Evolutionary conservation across 2,888 invertebrate species (phyloP), one percentile per base, ranked within the genome.

Genomic region (Panzeria rudis): DNA sequence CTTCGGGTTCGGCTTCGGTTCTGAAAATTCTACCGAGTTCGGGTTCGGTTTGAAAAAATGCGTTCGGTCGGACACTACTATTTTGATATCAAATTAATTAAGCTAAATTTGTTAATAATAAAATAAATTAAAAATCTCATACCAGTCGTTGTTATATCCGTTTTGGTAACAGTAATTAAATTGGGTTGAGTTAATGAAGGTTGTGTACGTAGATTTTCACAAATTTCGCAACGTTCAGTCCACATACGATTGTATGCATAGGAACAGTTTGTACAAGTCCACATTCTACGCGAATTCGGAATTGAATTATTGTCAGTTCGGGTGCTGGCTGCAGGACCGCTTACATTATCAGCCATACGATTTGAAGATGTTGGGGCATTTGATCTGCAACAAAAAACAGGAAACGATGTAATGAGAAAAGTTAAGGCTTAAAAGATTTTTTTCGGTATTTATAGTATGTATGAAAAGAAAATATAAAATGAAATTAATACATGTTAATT

Each of bases 221-320:
- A 98, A 88, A 97, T 96, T 93, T 97, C 97, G 92, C 98, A 98
- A 88, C 94, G 94, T 64, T 95, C 95, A 86, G 95, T 95, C 95
- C 96, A 96, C 90, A 96, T 94, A 86, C 96, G 96, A 93, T 97
- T 97, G 92, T 97, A 97, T 85, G 97, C 96, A 93, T 96, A 98
- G 91, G 97, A 97, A 93, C 98, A 98, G 92, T 96, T 96, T 82
- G 94, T 94, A 93, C 98, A 98, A 87, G 96, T 97, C 97, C 98
- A 98, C 95, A 96, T 96, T 88, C 96, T 90, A 84, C 92, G 91
- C 83, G 91, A 88, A 87, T 89, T 89, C 82, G 89, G 86, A 85
- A 88, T 88, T 87, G 90, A 89, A 87, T 90, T 91, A 89, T 91
- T 92, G 88, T 92, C 92, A 88, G 89, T 89, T 87, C 91, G 90